Conservation (phyloP, 2,888 invertebrate genomes). For the Chymomyza fuscimana region DNA sequence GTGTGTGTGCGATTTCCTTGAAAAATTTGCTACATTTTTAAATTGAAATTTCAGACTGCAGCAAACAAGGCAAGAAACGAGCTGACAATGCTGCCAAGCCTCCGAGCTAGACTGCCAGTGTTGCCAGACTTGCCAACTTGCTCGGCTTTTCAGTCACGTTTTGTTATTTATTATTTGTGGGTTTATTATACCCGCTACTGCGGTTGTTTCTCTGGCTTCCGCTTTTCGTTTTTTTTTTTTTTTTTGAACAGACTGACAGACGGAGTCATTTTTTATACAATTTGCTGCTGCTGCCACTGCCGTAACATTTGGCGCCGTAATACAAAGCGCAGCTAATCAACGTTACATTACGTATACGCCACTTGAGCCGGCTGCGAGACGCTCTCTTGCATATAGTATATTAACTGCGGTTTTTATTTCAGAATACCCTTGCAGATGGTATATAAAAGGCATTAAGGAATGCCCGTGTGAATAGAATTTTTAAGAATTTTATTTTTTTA, state of each 20-base stretch:
- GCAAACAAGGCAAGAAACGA: constrained; percentile 17
- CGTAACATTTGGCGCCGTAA: background rate
- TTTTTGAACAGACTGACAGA: constrained; percentile 24
- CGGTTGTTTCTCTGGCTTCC: constrained; percentile 8
- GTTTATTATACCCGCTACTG: constrained; percentile 45
- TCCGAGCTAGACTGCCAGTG: constrained; percentile 1
- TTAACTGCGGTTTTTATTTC: background rate
- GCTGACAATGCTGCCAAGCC: constrained; percentile 16
- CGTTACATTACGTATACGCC: constrained; percentile 56
- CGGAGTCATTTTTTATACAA: constrained; percentile 9
- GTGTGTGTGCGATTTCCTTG: constrained; percentile 32
- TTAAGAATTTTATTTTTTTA: too few relatives aligned
- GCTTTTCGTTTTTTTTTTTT: constrained; percentile 22
- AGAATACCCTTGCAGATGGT: background rate
- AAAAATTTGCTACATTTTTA: constrained; percentile 45
- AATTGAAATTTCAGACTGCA: constrained; percentile 50
- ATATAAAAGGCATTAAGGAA: background rate
- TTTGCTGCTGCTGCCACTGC: background rate
- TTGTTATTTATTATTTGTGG: constrained; percentile 44
- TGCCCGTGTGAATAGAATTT: background rate
- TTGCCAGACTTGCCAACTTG: constrained; percentile 19
- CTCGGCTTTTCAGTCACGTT: background rate
- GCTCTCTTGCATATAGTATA: background rate
- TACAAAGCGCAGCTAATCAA: constrained; percentile 55
- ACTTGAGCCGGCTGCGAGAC: constrained; percentile 14